A percentile compares a stretch with the other conserved stretches of the same genome.
Conservation (phyloP, 2,797 vertebrate genomes). For the Aldrovandia affinis region DNA sequence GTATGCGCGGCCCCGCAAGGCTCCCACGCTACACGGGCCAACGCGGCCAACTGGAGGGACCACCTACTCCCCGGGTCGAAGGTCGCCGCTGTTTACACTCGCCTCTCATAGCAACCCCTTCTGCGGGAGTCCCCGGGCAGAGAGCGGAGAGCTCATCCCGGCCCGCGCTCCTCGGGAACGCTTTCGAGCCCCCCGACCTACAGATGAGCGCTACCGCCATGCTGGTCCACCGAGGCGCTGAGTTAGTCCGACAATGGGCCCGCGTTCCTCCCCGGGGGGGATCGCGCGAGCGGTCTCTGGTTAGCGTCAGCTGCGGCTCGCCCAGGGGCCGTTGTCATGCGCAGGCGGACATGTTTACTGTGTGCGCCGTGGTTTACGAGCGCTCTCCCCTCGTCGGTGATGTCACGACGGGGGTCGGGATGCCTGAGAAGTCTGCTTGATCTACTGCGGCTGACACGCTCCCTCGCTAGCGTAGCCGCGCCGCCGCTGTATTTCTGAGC, state of each 20-base stretch:
- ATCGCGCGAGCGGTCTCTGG: slow-evolving; percentile 68
- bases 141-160: background rate
- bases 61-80: slow-evolving; percentile 68
- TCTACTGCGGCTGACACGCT: background rate
- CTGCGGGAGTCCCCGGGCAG: background rate
- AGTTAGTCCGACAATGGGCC: slow-evolving; percentile 29
- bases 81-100: slow-evolving; percentile 72
- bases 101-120: slow-evolving; percentile 57
- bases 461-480: background rate
- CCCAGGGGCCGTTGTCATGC: slow-evolving; percentile 66
- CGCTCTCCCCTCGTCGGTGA: slow-evolving; percentile 53
- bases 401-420: slow-evolving; percentile 70
- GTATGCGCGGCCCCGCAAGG: background rate
- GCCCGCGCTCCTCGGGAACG: background rate
- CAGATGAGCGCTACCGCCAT: background rate
- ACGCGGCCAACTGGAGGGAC: slow-evolving; percentile 55
- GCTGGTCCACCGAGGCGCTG: background rate
- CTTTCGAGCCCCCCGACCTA: background rate
- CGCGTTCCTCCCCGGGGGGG: slow-evolving; percentile 39
- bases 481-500: background rate
- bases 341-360: slow-evolving; percentile 87
- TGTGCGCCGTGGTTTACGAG: slow-evolving; percentile 67
- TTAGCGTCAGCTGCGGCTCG: slow-evolving; percentile 57
- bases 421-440: background rate
- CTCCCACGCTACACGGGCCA: slow-evolving; percentile 47